Evolutionary conservation across 2,113 vertebrate species (phyloP), one percentile per base, ranked within the genome.

Genomic region (Neotragus moschatus): DNA sequence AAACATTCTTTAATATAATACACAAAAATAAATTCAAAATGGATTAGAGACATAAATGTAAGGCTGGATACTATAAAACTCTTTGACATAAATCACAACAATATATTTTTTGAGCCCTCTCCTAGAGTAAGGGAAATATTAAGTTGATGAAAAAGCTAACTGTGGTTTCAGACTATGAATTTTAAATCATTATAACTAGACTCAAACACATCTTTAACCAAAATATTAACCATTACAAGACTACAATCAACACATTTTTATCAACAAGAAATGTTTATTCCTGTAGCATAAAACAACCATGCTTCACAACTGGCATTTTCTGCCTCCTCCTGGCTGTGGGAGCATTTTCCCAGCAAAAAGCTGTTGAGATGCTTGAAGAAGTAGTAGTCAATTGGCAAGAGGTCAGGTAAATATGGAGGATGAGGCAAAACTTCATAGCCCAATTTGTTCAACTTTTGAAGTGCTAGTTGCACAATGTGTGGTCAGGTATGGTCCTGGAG

Each of bases 381-480:
- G 39, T 7, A 75, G 39, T 26, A 75, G 39, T 43, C 39, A 75
- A 23, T 14, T 75, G 70, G 70, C 70, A 75, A 75, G 23, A 75
- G 36, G 23, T 75, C 70, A 75, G 21, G 39, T 75, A 43, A 43
- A 43, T 43, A 75, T 43, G 70, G 23, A 43, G 39, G 70, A 75
- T 14, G 39, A 75, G 39, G 70, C 12, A 75, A 75, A 75, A 75
- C 39, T 26, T 43, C 6, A 14, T 75, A 43, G 12, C 39, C 70
- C 39, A 75, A 75, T 75, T 43, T 75, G 39, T 43, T 43, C 36
- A 43, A 75, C 70, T 75, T 43, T 12, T 75, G 39, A 75, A 75
- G 36, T 75, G 23, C 12, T 75, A 39, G 70, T 43, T 75, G 23
- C 1, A 0, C 0, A 13, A 43, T 13, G 3, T 15, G 36, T 75